Evolutionary conservation across 2,113 vertebrate genomes (phyloP).

Genomic region (Pteronura brasiliensis): DNA sequence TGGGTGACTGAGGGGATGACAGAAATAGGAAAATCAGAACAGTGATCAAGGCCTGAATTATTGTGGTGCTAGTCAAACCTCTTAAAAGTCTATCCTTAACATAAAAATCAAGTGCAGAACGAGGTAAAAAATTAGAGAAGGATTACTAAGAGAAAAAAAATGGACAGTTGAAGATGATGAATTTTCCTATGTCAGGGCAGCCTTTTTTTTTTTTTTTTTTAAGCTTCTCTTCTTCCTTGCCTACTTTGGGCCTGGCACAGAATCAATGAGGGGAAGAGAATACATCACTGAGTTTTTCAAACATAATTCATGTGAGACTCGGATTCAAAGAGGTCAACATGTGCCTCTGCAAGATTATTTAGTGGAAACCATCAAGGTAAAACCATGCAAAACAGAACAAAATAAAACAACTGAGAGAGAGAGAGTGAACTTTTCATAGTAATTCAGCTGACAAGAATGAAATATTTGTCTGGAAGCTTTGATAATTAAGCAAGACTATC

Average conservation of each 20-base stretch:
- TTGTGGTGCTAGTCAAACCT: not conserved
- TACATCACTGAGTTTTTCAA: constrained; percentile 3
- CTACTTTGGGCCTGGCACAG: not conserved
- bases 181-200: not conserved
- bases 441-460: constrained; percentile 15
- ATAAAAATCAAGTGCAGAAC: not conserved
- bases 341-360: constrained; percentile 4
- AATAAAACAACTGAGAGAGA: not conserved
- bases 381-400: not conserved
- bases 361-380: not conserved
- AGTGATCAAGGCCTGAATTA: not conserved
- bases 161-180: not conserved
- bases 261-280: constrained; percentile 28
- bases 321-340: constrained; percentile 1
- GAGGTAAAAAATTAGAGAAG: not conserved
- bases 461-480: not conserved
- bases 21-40: not conserved
- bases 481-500: constrained; percentile 1
- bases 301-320: constrained; percentile 24
- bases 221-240: not conserved
- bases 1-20: not conserved
- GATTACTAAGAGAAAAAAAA: not conserved
- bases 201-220: not conserved
- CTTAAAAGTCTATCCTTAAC: not conserved
- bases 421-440: not conserved